A percentile compares a stretch with the other conserved stretches of the same genome.
Conservation (phyloP, 1,140 invertebrate genomes). For the Drosophila bocqueti region DNA sequence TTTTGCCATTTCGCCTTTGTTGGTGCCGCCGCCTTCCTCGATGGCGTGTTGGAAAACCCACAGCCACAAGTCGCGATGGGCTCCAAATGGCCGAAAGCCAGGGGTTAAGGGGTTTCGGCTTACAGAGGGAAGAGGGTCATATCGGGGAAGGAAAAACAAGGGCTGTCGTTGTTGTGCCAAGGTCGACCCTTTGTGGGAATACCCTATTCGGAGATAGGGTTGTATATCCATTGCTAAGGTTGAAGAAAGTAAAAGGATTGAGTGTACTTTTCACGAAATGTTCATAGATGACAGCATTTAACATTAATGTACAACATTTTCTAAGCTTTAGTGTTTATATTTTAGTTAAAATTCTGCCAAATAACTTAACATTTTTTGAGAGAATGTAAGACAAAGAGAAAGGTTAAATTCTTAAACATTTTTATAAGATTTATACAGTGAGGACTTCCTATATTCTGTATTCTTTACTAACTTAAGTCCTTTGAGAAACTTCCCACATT, state of each 20-base stretch:
- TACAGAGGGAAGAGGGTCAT: conserved; percentile 18
- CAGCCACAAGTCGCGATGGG: conserved; percentile 66
- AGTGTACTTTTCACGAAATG: not conserved
- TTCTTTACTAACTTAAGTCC: not conserved
- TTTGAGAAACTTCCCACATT: not conserved
- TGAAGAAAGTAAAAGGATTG: not conserved
- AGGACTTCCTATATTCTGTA: too few relatives aligned
- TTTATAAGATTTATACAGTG: too few relatives aligned
- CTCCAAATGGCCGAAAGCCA: conserved; percentile 40
- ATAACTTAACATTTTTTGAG: not conserved
- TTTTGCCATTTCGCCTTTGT: conserved; percentile 50
- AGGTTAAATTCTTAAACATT: too few relatives aligned
- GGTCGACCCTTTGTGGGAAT: conserved; percentile 38
- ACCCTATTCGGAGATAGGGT: conserved; percentile 19
- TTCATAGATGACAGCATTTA: not conserved
- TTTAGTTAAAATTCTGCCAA: not conserved
- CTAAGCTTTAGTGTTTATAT: not conserved
- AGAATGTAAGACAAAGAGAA: not conserved
- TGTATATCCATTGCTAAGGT: not conserved
- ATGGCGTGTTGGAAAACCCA: conserved; percentile 45
- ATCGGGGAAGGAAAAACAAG: conserved; percentile 17
- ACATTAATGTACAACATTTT: not conserved
- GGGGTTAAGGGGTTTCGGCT: conserved; percentile 26
- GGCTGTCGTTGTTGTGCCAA: conserved; percentile 41
- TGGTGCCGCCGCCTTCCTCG: conserved; percentile 24